phyloP scores from a whole-genome alignment of 2,113 vertebrate species.

The Spea bombifrons region DNA sequence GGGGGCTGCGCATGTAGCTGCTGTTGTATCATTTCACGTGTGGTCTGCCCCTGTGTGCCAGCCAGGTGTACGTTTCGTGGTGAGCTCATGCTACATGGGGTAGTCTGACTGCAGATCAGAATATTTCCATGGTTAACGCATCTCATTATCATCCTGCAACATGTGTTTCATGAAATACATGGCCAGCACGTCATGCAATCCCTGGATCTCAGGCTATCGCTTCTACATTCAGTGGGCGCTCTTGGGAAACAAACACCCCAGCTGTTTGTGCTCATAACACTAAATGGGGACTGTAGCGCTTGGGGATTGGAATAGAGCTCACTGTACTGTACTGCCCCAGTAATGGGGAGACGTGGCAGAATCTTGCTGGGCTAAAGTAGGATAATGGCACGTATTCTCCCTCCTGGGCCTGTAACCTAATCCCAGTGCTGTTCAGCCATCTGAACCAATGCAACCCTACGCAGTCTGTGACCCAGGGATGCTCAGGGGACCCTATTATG shows the following conservation, averaged over 20 bases:
- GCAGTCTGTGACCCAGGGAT: conserved; percentile 6
- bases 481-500: conserved; percentile 55
- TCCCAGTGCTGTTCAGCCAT: background rate
- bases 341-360: background rate
- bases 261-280: no score
- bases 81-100: background rate
- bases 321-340: background rate
- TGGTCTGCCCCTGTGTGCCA: background rate
- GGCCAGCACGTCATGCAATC: background rate
- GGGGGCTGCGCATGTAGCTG: conserved; percentile 14
- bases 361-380: background rate
- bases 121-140: background rate
- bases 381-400: background rate
- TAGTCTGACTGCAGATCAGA: background rate
- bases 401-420: conserved; percentile 17
- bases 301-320: no score
- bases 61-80: background rate
- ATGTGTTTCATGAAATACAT: background rate
- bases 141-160: background rate
- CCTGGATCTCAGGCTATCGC: background rate
- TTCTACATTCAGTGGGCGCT: background rate
- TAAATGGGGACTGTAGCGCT: no score
- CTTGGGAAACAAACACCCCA: background rate
- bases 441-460: conserved; percentile 40
- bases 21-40: background rate